Percentiles rank a stretch among this genome's conserved stretches.
Conservation (phyloP, 64 coral and sea anemone genomes). For the Pocillopora verrucosa region DNA sequence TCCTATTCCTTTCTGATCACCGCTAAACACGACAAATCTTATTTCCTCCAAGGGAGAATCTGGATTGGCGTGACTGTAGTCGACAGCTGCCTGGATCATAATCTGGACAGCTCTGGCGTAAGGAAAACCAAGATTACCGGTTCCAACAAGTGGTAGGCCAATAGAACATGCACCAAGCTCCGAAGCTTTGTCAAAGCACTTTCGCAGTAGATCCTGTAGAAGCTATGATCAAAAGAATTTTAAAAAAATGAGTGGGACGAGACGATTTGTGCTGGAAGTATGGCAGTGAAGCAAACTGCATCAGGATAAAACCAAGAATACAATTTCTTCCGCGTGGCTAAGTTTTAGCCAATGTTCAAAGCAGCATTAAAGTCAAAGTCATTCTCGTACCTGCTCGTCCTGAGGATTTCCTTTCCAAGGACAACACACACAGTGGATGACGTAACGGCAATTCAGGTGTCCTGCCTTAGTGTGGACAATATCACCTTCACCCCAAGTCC, state of each 20-base stretch:
- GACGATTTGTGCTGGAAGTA: not conserved
- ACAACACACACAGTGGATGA: slow-evolving; percentile 25
- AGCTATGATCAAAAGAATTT: not conserved
- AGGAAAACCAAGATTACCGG: slow-evolving; percentile 20
- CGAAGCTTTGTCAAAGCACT: slow-evolving; percentile 40
- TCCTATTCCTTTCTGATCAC: slow-evolving; percentile 3
- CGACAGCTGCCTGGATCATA: slow-evolving; percentile 20
- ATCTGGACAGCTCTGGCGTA: not conserved
- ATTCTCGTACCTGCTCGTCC: not conserved
- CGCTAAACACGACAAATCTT: slow-evolving; percentile 9
- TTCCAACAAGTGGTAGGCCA: slow-evolving; percentile 24
- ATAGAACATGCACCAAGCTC: slow-evolving; percentile 13
- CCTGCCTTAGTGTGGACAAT: not conserved
- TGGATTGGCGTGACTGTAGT: slow-evolving; percentile 19
- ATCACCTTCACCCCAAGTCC: not conserved
- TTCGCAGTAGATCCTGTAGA: slow-evolving; percentile 6
- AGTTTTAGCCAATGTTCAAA: not conserved
- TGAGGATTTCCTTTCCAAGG: slow-evolving; percentile 9
- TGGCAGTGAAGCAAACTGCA: not conserved
- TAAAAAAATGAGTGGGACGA: not conserved
- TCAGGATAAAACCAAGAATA: not conserved
- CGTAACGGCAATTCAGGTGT: slow-evolving; percentile 20
- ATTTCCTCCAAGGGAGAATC: slow-evolving; percentile 23
- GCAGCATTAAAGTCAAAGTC: not conserved
- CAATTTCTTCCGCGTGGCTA: no score